phyloP scores from a whole-genome alignment of 2,888 invertebrate species.

The Thymelicus lineola region DNA sequence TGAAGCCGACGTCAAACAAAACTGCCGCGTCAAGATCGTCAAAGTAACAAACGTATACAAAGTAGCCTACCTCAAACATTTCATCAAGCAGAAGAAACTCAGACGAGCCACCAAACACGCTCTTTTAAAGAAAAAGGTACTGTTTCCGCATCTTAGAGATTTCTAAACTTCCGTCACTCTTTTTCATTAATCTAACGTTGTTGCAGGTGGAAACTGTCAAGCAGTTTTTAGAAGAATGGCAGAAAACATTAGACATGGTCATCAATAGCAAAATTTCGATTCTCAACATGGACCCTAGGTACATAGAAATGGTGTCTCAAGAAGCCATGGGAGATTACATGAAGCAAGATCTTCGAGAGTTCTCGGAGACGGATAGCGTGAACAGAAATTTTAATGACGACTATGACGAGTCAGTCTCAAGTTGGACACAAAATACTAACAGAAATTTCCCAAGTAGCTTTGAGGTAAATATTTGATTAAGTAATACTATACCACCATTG shows the following conservation, averaged over 20 bases:
- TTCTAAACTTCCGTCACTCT: neutral
- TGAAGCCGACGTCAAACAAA: slow-evolving; percentile 59
- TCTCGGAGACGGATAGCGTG: slow-evolving; percentile 65
- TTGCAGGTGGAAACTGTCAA: slow-evolving; percentile 72
- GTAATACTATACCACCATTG: slow-evolving; percentile 15
- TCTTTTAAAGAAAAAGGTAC: slow-evolving; percentile 70
- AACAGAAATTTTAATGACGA: slow-evolving; percentile 55
- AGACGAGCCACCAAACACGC: slow-evolving; percentile 67
- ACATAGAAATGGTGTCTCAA: slow-evolving; percentile 63
- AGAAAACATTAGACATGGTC: slow-evolving; percentile 69
- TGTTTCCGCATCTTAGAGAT: neutral
- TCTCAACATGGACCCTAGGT: slow-evolving; percentile 58
- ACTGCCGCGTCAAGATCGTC: slow-evolving; percentile 72
- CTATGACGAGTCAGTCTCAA: slow-evolving; percentile 58
- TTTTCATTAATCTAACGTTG: neutral
- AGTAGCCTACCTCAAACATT: slow-evolving; percentile 73
- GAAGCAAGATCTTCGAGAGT: slow-evolving; percentile 59
- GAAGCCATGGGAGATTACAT: slow-evolving; percentile 74
- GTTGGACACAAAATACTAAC: slow-evolving; percentile 61
- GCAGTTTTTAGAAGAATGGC: slow-evolving; percentile 73
- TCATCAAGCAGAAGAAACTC: slow-evolving; percentile 71
- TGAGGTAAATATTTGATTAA: slow-evolving; percentile 51
- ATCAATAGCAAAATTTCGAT: slow-evolving; percentile 64
- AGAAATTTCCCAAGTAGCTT: slow-evolving; percentile 53
- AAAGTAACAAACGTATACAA: slow-evolving; percentile 78